Evolutionary conservation across 2,888 invertebrate genomes (phyloP).

Genomic region (Periphyllus acericola): DNA sequence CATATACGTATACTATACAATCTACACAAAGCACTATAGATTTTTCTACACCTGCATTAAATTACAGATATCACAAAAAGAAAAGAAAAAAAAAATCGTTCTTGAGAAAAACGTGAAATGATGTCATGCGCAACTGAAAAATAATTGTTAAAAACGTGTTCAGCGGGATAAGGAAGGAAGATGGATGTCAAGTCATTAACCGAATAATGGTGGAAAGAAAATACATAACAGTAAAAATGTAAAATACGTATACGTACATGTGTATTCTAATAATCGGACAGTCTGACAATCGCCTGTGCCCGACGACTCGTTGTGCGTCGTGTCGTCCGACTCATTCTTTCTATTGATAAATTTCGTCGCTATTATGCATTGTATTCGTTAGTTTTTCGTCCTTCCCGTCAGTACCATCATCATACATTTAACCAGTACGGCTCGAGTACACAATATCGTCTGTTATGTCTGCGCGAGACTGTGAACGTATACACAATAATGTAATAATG

Average conservation of each 20-base stretch:
- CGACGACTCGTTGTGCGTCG: neutral
- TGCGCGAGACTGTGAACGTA: neutral
- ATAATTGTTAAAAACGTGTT: constrained; percentile 44
- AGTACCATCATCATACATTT: neutral
- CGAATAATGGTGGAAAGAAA: constrained; percentile 13
- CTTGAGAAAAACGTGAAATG: constrained; percentile 40
- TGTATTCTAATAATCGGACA: constrained; percentile 23
- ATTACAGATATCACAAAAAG: neutral
- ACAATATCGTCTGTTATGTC: constrained; percentile 13
- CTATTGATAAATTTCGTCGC: constrained; percentile 1
- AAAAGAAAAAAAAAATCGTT: constrained; percentile 21
- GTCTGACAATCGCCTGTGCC: constrained; percentile 2
- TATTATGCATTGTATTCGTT: neutral
- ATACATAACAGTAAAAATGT: constrained; percentile 28
- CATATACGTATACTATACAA: neutral
- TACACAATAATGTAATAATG: neutral
- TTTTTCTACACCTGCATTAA: neutral
- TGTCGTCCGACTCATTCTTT: neutral
- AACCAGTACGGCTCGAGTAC: neutral
- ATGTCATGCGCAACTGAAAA: constrained; percentile 45
- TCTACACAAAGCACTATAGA: neutral
- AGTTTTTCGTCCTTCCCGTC: constrained; percentile 11
- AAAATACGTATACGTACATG: neutral
- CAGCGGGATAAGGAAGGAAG: constrained; percentile 18
- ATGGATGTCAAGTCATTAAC: constrained; percentile 38